These are phyloP conservation scores for Montipora efflorescens DNA, from an alignment of 64 coral and sea anemone genomes.

Conservation along the genomic window DNA sequence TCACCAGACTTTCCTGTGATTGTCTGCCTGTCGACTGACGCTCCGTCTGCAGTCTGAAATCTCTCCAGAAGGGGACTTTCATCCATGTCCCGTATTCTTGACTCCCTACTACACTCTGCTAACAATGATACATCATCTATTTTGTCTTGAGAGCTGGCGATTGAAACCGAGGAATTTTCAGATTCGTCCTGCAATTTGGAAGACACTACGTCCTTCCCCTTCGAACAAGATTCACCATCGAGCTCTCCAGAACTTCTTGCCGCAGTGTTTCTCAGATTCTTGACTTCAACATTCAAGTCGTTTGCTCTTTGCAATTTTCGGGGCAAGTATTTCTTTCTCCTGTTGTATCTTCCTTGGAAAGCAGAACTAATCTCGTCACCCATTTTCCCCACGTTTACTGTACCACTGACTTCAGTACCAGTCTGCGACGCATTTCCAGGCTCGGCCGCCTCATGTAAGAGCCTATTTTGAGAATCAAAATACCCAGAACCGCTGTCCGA, in stretches of 20 bases:
- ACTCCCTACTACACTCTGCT: not conserved
- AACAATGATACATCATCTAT: not conserved
- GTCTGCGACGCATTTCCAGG: not conserved
- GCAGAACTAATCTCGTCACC: not conserved
- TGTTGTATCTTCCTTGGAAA: not conserved
- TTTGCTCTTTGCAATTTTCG: slow-evolving; percentile 7
- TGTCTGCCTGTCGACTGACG: not conserved
- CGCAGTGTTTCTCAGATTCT: not conserved
- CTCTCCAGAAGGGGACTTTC: not conserved
- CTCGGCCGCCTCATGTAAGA: not conserved
- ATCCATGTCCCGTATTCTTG: not conserved
- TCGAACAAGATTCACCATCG: not conserved
- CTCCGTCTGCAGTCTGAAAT: too few relatives aligned
- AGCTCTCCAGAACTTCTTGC: not conserved
- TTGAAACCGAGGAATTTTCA: not conserved
- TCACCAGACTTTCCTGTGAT: not conserved
- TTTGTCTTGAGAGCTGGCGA: not conserved
- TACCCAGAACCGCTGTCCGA: too few relatives aligned
- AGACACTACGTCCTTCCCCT: too few relatives aligned
- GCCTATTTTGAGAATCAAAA: not conserved
- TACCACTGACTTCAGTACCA: not conserved
- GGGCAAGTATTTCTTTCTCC: slow-evolving; percentile 29
- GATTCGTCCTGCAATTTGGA: not conserved
- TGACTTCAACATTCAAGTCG: not conserved
- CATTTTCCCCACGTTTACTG: not conserved